Percentiles rank a stretch among this genome's conserved stretches.
Evolutionary conservation across 2,797 vertebrate genomes (phyloP).

Genomic region (Sebastes jordani): DNA sequence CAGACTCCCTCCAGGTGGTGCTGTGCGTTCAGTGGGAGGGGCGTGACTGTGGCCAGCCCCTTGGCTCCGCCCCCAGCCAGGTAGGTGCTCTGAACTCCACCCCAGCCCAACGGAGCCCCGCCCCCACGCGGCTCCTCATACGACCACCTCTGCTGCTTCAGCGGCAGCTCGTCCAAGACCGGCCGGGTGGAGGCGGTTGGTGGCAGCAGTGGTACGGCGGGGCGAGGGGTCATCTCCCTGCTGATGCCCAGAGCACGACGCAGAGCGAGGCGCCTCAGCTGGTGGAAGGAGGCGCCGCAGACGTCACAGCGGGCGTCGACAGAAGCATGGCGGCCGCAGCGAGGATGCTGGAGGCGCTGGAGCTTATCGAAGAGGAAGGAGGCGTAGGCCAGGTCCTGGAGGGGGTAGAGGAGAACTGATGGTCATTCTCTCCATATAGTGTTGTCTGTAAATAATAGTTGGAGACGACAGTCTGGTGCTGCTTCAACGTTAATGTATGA

Average conservation of each 20-base stretch:
- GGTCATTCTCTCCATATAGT: no score
- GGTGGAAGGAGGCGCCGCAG: slow-evolving; percentile 86
- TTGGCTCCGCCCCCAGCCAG: slow-evolving; percentile 79
- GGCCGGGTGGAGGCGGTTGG: not conserved
- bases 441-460: no score
- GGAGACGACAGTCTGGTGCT: no score
- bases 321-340: slow-evolving; percentile 73
- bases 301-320: slow-evolving; percentile 80
- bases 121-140: slow-evolving; percentile 59
- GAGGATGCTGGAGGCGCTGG: slow-evolving; percentile 84
- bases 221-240: slow-evolving; percentile 57
- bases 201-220: slow-evolving; percentile 1
- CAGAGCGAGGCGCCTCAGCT: slow-evolving; percentile 87
- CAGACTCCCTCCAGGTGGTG: slow-evolving; percentile 92
- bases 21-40: slow-evolving; percentile 87
- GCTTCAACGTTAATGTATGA: no score
- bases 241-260: slow-evolving; percentile 80
- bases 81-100: slow-evolving; percentile 71
- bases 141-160: slow-evolving; percentile 52
- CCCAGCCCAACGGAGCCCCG: slow-evolving; percentile 69
- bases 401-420: not conserved
- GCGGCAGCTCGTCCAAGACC: slow-evolving; percentile 18
- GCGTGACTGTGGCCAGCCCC: slow-evolving; percentile 89
- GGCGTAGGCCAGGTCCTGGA: slow-evolving; percentile 88
- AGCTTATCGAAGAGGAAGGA: slow-evolving; percentile 91